These are phyloP conservation scores for Nixonia krombeini DNA, from an alignment of 1,140 invertebrate species.

Conservation along the genomic window DNA sequence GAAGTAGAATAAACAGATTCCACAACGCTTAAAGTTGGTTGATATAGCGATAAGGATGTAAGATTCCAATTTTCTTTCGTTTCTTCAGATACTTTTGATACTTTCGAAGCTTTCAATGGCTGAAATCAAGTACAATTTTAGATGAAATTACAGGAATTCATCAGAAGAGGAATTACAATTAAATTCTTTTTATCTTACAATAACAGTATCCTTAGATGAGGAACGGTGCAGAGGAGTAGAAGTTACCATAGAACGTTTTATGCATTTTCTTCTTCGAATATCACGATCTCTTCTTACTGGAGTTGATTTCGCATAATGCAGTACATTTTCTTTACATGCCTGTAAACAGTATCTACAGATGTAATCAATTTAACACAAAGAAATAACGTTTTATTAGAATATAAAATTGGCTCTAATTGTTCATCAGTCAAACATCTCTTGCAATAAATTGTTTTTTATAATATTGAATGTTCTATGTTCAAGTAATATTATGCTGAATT, in stretches of 20 bases:
- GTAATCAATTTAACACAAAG: too few species aligned
- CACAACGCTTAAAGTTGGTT: conserved; percentile 41
- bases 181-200: conserved; percentile 45
- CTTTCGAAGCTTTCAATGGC: conserved; percentile 52
- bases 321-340: conserved; percentile 71
- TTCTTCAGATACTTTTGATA: conserved; percentile 63
- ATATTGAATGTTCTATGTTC: too few species aligned
- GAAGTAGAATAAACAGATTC: conserved; percentile 45
- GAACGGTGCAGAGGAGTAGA: conserved; percentile 65
- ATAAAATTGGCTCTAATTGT: too few species aligned
- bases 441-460: too few species aligned
- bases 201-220: conserved; percentile 57
- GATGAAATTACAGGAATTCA: neutral
- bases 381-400: too few species aligned
- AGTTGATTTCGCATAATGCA: conserved; percentile 67
- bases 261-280: conserved; percentile 66
- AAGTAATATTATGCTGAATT: too few species aligned
- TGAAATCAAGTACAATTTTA: conserved; percentile 19
- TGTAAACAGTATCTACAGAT: too few species aligned
- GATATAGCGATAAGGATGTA: conserved; percentile 52
- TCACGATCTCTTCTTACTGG: conserved; percentile 62
- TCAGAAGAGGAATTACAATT: neutral
- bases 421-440: too few species aligned
- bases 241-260: conserved; percentile 67
- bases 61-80: conserved; percentile 70